Evolutionary conservation across 2,888 invertebrate species (phyloP), one percentile per base, ranked within the genome.

Genomic region (Cryptophagus acutangulus): DNA sequence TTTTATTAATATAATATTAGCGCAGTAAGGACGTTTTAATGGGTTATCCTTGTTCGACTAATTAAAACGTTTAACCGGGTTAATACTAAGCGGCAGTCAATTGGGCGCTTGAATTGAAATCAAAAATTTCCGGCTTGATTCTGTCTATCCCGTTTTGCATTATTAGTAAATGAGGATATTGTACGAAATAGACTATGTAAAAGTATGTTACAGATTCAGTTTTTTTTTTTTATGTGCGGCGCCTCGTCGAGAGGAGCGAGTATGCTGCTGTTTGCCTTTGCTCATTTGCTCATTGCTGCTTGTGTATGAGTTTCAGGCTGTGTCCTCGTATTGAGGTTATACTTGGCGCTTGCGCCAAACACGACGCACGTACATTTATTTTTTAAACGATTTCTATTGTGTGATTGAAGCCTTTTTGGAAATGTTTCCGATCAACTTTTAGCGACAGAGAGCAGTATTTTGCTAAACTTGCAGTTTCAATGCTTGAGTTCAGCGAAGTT

Each of bases 141-240:
- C 6, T 20, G 20, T 28, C 5, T 13, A 28, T 28, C 10, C 10
- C 10, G 28, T 12, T 31, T 31, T 31, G 8, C n/a, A 31, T n/a
- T 8, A 20, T 8, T n/a, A 15, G 16, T 15, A 15, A 31, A 31
- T 31, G 31, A 31, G 31, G 31, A 31, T 31, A 31, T 16, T 31
- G 31, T 31, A 31, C 16, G 31, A 31, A 31, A 31, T 31, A 31
- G 31, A 31, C 31, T 34, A 34, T 18, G 20, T 38, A 37, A 37
- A 37, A 37, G 38, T 38, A 15, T 38, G 30, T 38, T 38, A 38
- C 38, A 29, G 30, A 38, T 38, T 31, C 20, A 31, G 18, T 37
- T 28, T 28, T 12, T 28, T 20, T 20, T 20, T 20, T 20, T 26
- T 4, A 26, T 8, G 30, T 31, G 17, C 16, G 29, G 37, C 30